Base-by-base conservation (phyloP, 2,113 vertebrate genomes). In the Neogobius melanostomus region DNA sequence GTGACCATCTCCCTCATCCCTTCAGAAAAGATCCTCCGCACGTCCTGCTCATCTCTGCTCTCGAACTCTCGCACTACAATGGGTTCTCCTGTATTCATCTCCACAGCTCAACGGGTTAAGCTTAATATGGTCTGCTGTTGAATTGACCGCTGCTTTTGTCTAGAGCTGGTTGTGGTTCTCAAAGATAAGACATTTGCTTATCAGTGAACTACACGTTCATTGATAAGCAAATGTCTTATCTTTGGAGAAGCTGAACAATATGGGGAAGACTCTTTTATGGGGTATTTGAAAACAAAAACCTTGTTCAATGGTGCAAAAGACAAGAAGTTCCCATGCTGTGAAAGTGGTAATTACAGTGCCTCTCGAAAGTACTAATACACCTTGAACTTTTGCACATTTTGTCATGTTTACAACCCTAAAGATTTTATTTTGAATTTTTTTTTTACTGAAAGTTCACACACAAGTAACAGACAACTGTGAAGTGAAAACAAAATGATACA, bases 1-100 rank as follows among this genome's bases (percentile, higher is more conserved):
- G 15, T 53, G 10, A 90, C 11, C 86, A 87, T 85, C 69, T 90
- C 88, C 74, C 78, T 74, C 42, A 85, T 2, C 3, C 84, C 88
- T n/a, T 88, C 83, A 57, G 6, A 51, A 59, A 85, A 84, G 28
- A 88, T 79, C 15, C 16, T 50, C 47, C 76, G 66, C 1, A 88
- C 76, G 1, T 68, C 67, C 0, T 17, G 12, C 46, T 78, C 14
- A 15, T 90, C 84, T 10, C 9, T 60, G 2, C 15, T 36, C 44
- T 75, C 16, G 57, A 75, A 90, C 59, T 84, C 28, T 3, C 81
- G 43, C 7, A 88, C 78, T 46, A 73, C 36, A 7, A 75, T 0
- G 11, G 10, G 36, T 17, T 11, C 56, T 64, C 1, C 4, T 50
- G 17, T 57, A 44, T 16, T 61, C 14, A 42, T 44, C 9, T 43